Conservation (phyloP, 35 echinoderm and acorn worm genomes). For the Heliocidaris tuberculata region DNA sequence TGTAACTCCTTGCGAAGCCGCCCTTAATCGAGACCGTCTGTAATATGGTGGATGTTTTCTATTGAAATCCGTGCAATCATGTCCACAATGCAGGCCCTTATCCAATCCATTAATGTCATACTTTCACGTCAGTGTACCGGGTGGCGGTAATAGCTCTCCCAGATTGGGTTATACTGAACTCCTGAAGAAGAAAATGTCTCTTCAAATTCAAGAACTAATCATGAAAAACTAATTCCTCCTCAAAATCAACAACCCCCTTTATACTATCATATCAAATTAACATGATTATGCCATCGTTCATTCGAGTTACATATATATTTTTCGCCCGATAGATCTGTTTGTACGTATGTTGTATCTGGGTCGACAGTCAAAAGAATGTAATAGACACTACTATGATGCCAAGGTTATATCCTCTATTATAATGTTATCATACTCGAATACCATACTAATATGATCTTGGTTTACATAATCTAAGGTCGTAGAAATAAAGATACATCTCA, state of each 20-base stretch:
- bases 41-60: neutral
- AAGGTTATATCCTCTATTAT: neutral
- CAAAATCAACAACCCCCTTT: neutral
- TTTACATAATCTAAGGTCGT: too few relatives aligned
- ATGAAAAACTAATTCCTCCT: neutral
- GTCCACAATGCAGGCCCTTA: constrained; percentile 14
- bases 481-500: too few relatives aligned
- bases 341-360: neutral
- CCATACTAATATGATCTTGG: too few relatives aligned
- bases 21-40: neutral
- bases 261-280: constrained; percentile 7
- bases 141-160: neutral
- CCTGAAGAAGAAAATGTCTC: neutral
- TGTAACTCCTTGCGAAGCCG: neutral
- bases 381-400: neutral
- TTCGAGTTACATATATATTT: neutral
- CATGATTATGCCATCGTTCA: neutral
- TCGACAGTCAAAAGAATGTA: neutral
- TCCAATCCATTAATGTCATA: neutral
- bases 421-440: too few relatives aligned
- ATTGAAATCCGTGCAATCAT: neutral
- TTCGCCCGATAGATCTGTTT: neutral
- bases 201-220: neutral
- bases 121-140: neutral
- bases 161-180: neutral